phyloP scores from a whole-genome alignment of 1,140 invertebrate genomes.

The Drosophila kikkawai region DNA sequence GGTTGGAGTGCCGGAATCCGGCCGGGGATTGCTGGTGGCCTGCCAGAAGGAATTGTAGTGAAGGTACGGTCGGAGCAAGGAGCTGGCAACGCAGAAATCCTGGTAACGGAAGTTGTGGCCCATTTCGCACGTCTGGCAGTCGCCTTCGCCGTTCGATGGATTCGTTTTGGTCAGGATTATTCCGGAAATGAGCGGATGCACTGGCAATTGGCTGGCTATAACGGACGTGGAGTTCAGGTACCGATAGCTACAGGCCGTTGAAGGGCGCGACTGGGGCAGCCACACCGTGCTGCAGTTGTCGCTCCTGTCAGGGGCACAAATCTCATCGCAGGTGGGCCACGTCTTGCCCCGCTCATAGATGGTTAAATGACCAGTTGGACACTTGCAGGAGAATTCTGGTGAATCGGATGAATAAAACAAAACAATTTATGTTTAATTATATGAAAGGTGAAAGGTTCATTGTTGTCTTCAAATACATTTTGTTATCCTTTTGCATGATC shows the following conservation, averaged over 20 bases:
- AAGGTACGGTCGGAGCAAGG: constrained; percentile 70
- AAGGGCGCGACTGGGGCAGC: constrained; percentile 18
- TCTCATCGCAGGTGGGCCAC: constrained; percentile 66
- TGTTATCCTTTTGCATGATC: too few relatives aligned
- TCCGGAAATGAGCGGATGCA: constrained; percentile 25
- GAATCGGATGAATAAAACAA: not conserved
- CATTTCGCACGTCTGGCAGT: constrained; percentile 63
- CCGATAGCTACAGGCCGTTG: constrained; percentile 29
- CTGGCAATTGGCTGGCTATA: constrained; percentile 26
- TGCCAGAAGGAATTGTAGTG: constrained; percentile 80
- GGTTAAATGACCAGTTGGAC: constrained; percentile 49
- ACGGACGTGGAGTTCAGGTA: constrained; percentile 56
- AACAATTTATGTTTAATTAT: not conserved
- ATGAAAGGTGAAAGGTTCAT: too few relatives aligned
- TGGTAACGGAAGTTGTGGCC: constrained; percentile 71
- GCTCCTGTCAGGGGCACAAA: constrained; percentile 37
- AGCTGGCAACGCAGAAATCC: constrained; percentile 76
- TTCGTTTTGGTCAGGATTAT: constrained; percentile 49
- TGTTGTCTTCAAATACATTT: too few relatives aligned
- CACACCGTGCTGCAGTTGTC: constrained; percentile 42
- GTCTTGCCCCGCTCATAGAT: constrained; percentile 63
- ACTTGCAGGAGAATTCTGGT: constrained; percentile 66
- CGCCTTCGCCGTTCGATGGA: constrained; percentile 41
- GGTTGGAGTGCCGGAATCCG: not conserved
- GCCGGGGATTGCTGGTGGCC: constrained; percentile 24